These are phyloP conservation scores for Dinothrombium tinctorium DNA, from an alignment of 1,140 invertebrate genomes.

Conservation along the genomic window DNA sequence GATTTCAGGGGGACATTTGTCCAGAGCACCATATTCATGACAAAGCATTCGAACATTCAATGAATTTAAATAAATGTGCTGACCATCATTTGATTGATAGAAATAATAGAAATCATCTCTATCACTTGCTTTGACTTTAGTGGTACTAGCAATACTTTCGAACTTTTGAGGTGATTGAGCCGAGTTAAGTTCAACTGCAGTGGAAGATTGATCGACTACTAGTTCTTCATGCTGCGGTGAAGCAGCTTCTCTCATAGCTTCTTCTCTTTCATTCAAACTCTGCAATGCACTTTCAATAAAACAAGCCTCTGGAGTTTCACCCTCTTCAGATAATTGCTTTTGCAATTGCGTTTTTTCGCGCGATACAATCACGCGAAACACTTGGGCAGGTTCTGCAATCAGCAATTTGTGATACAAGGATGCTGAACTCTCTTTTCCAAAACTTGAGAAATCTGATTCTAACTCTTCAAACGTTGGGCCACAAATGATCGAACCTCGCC, in stretches of 20 bases:
- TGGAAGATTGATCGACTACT: not conserved
- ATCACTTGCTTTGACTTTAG: not conserved
- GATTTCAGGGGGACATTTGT: conserved; percentile 46
- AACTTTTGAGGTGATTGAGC: not conserved
- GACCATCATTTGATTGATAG: conserved; percentile 39
- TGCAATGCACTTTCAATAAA: conserved; percentile 57
- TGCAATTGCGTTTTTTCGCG: conserved; percentile 42
- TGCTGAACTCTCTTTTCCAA: conserved; percentile 24
- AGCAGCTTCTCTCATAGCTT: not conserved
- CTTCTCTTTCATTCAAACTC: conserved; percentile 28
- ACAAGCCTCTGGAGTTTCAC: conserved; percentile 47
- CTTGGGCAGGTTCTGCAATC: conserved; percentile 34
- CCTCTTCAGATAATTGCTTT: conserved; percentile 31
- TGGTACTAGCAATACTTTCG: not conserved
- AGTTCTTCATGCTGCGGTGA: conserved; percentile 1
- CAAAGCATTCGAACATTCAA: conserved; percentile 73
- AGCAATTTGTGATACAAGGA: conserved; percentile 48
- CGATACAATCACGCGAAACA: conserved; percentile 39
- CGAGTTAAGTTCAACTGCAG: not conserved
- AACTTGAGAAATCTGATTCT: conserved; percentile 8
- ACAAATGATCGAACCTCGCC: conserved; percentile 46
- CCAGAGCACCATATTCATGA: conserved; percentile 53
- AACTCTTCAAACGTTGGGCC: conserved; percentile 29
- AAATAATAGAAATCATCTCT: conserved; percentile 11
- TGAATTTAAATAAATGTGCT: conserved; percentile 72